Evolutionary conservation across 1,140 invertebrate genomes (phyloP).

Genomic region (Bombus waltoni): DNA sequence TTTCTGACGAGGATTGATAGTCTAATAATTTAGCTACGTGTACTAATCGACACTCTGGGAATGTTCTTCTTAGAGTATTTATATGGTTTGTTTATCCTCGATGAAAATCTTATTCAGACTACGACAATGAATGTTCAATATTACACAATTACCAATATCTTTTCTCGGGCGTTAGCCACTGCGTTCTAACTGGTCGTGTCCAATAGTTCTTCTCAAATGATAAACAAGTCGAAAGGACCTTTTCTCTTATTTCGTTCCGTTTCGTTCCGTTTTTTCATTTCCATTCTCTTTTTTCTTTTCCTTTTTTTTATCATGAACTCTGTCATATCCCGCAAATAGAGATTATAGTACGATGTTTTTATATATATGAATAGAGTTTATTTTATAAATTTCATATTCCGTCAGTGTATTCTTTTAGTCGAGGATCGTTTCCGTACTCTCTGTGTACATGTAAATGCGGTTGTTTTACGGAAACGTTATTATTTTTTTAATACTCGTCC

Average conservation of each 20-base stretch:
- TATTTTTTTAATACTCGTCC: constrained; percentile 37
- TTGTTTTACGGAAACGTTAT: constrained; percentile 41
- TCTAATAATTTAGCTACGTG: constrained; percentile 40
- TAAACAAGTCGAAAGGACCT: constrained; percentile 43
- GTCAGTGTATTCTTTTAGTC: constrained; percentile 59
- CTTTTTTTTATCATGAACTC: constrained; percentile 27
- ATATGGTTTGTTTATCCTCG: constrained; percentile 30
- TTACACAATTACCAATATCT: constrained; percentile 51
- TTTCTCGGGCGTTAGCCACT: constrained; percentile 30
- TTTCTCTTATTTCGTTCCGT: constrained; percentile 29
- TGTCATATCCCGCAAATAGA: constrained; percentile 29
- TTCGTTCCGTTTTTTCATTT: neutral
- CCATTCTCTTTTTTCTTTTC: neutral
- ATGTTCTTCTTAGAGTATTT: constrained; percentile 40
- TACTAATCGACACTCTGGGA: constrained; percentile 31
- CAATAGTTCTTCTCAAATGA: constrained; percentile 17
- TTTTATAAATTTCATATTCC: constrained; percentile 64
- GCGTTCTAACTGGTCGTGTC: constrained; percentile 57
- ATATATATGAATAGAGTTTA: constrained; percentile 42
- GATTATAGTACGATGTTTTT: constrained; percentile 57
- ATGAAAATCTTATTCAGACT: constrained; percentile 15
- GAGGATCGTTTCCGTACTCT: constrained; percentile 52
- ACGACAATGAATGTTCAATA: constrained; percentile 28
- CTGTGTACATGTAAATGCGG: constrained; percentile 21
- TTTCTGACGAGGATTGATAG: constrained; percentile 92